These are phyloP conservation scores for Mionectes macconnelli DNA, from an alignment of 2,113 vertebrate species.

Conservation along the genomic window DNA sequence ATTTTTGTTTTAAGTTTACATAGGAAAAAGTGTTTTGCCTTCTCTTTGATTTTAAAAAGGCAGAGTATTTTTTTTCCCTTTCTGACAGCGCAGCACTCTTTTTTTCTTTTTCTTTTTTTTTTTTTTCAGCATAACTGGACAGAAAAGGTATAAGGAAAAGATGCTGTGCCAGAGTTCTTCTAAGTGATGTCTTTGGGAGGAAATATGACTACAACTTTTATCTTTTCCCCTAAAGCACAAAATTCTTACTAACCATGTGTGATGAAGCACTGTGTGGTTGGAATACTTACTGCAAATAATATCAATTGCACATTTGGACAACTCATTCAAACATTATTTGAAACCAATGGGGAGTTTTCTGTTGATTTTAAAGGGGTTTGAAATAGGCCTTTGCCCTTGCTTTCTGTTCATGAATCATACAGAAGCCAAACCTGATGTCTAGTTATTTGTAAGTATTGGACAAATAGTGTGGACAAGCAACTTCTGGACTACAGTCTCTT, in stretches of 20 bases:
- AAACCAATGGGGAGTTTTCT: not conserved
- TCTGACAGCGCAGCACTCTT: accelerated
- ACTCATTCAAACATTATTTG: not conserved
- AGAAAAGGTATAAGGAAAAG: not conserved
- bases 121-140: not conserved
- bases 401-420: constrained; percentile 41
- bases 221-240: not conserved
- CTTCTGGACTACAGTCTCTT: not conserved
- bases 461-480: constrained; percentile 26
- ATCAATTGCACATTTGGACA: not conserved
- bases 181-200: not conserved
- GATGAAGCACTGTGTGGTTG: not conserved
- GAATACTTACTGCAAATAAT: constrained; percentile 7
- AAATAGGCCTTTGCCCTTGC: constrained; percentile 4
- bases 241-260: not conserved
- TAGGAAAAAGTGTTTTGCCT: not conserved
- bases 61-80: not conserved
- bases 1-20: not conserved
- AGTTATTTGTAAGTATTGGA: not conserved
- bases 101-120: not conserved
- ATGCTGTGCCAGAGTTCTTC: not conserved
- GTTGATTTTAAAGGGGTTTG: constrained; percentile 27
- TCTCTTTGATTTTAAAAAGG: not conserved
- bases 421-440: not conserved
- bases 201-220: not conserved